A percentile compares a stretch with the other conserved stretches of the same genome.
These are phyloP conservation scores for Pomacea canaliculata DNA, from an alignment of 2,888 invertebrate genomes.

Conservation along the genomic window DNA sequence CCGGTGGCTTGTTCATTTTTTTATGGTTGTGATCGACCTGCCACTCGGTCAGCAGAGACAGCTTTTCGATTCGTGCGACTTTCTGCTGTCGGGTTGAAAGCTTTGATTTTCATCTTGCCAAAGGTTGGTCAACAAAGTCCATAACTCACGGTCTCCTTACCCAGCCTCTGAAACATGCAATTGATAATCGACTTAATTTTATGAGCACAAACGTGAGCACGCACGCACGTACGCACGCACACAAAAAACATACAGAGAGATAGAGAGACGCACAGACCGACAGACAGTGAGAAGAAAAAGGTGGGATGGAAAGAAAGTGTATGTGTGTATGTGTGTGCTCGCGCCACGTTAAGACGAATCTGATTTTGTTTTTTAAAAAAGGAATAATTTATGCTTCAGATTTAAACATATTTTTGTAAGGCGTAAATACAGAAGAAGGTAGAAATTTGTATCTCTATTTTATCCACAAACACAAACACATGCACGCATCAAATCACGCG, in stretches of 20 bases:
- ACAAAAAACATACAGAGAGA: background rate
- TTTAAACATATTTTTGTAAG: too few relatives aligned
- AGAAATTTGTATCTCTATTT: too few relatives aligned
- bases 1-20: background rate
- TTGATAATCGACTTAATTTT: background rate
- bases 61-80: background rate
- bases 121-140: background rate
- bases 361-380: too few relatives aligned
- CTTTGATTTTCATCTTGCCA: too few relatives aligned
- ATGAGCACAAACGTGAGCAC: background rate
- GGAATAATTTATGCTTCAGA: too few relatives aligned
- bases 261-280: background rate
- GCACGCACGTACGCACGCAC: background rate
- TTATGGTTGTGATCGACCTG: background rate
- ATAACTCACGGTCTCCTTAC: too few relatives aligned
- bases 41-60: background rate
- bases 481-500: background rate
- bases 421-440: too few relatives aligned
- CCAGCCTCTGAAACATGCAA: too few relatives aligned
- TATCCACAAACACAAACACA: slow-evolving; percentile 1
- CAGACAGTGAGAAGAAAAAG: background rate
- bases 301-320: background rate
- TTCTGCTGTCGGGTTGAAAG: background rate
- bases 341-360: too few relatives aligned
- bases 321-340: too few relatives aligned